Base-by-base conservation (phyloP, 2,113 vertebrate species). In the Miniopterus natalensis region DNA sequence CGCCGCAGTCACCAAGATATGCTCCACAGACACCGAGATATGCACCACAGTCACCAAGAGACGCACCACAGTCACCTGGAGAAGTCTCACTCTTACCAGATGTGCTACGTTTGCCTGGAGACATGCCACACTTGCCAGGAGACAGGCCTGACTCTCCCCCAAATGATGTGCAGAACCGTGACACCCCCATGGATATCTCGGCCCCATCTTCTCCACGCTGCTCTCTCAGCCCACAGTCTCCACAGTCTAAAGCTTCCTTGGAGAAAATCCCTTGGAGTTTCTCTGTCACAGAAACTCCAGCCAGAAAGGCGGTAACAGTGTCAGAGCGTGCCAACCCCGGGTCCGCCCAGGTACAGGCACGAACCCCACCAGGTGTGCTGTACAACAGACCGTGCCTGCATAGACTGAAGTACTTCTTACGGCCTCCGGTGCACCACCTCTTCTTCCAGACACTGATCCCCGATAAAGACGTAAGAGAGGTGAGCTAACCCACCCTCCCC, bases 381-480 rank as follows among this genome's bases (percentile, higher is more conserved):
- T 63, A 65, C 93, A 97, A 36, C 92, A 98, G 96, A 66, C 95
- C 95, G 8, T 98, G 98, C 94, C 94, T 98, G 27, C 98, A 98
- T 57, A 98, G 98, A 87, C 93, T 98, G 85, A 97, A 91, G 53
- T 98, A 97, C 93, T 98, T 98, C 92, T 94, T 97, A 36, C 98
- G 98, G 0, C 98, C 92, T 0, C 98, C 98, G 1, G 97, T 98
- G 47, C 98, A 98, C 61, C 98, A 99, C 55, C 97, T 98, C 23
- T 98, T 98, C 88, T 91, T 98, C 81, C 98, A 98, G 94, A 98
- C 81, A 0, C 1, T 96, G 36, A 83, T 95, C 71, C 96, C 96
- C 15, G 97, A 96, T 94, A 97, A 92, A 96, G 98, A 98, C 71
- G 55, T 77, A 27, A 88, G 94, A 87, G 98, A 98, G 98, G 98